Evolutionary conservation across 2,113 vertebrate species (phyloP), one percentile per base, ranked within the genome.

Genomic region (Pardalotus punctatus): DNA sequence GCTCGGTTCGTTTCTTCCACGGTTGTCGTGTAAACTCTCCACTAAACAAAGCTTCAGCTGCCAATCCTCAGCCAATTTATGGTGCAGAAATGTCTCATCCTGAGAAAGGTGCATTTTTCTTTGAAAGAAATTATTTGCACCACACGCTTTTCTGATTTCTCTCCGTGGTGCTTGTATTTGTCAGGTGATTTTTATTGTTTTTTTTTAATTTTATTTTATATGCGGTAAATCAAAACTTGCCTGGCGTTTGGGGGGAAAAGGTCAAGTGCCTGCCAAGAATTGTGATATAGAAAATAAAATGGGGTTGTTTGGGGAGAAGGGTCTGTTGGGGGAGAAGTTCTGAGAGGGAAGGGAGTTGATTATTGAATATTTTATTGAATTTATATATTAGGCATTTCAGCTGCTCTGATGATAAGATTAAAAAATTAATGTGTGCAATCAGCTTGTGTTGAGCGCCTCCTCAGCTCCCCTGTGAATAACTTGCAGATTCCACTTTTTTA

Each of bases 11-110:
- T 94, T 95, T 88, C 86, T 95, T 84, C 94, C 20, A 9, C 0
- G 5, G 48, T 16, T 82, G 79, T 81, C 85, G 29, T 51, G 58
- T 45, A 31, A 65, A 33, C 31, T 53, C 87, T 89, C 67, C 84
- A 69, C 84, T 65, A 95, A 97, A 86, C 82, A 94, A 95, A 77
- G 66, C 76, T 88, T 70, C 56, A 72, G 85, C 95, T 67, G 50
- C 84, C 97, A 81, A 50, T 70, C 72, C 40, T 23, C 67, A 31
- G 31, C 71, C 95, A 91, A 97, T 96, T 96, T 86, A 97, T 86
- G 90, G 92, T 42, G 62, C 58, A 65, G 43, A 43, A 53, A 53
- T 31, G 50, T 24, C 72, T 87, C 78, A 14, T 65, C 79, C 28
- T 53, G 64, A 62, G 36, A 40, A 80, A 69, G n/a, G 33, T 60